Evolutionary conservation across 1,140 invertebrate genomes (phyloP).

Genomic region (Lamellibrachia luymesi): DNA sequence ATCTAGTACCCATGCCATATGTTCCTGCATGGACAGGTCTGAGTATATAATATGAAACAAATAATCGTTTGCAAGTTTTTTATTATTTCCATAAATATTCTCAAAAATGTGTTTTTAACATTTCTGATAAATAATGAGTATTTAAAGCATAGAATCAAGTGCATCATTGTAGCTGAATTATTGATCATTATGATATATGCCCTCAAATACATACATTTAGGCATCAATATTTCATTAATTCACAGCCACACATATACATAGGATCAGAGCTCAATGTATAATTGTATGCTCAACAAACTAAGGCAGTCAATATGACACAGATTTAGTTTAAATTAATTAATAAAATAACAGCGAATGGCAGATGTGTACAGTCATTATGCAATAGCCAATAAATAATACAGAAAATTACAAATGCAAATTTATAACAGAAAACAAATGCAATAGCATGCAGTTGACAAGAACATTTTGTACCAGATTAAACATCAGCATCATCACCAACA

Average conservation of each 20-base stretch:
- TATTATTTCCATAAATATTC: not conserved
- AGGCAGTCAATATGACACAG: not conserved
- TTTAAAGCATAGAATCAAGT: not conserved
- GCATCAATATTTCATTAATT: not conserved
- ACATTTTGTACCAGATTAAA: no score
- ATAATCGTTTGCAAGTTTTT: not conserved
- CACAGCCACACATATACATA: not conserved
- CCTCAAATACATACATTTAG: not conserved
- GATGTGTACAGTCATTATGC: not conserved
- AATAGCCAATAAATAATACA: not conserved
- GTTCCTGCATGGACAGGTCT: not conserved
- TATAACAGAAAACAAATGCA: not conserved
- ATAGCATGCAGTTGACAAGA: not conserved
- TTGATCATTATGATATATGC: not conserved
- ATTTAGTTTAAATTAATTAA: no score
- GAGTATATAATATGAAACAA: not conserved
- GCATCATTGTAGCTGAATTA: not conserved
- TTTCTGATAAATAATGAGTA: not conserved
- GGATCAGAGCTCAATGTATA: not conserved
- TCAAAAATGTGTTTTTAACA: not conserved
- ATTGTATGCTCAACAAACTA: not conserved
- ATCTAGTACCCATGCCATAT: not conserved
- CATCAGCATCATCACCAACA: no score
- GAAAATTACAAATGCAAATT: not conserved
- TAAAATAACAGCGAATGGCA: no score